Base-by-base conservation (phyloP, 1,140 invertebrate genomes). In the Drosophila biarmipes region DNA sequence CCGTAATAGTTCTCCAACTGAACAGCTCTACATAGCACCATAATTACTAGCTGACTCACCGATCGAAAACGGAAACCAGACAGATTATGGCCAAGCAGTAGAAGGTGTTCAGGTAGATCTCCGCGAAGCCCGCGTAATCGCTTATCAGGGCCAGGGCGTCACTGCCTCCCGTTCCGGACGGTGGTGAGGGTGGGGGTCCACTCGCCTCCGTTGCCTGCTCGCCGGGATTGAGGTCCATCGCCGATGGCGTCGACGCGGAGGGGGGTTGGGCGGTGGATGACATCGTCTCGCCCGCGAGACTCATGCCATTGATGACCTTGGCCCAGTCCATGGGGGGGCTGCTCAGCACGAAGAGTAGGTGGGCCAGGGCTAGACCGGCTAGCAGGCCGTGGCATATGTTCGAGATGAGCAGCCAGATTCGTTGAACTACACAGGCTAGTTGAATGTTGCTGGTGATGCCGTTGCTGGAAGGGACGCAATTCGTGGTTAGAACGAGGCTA, bases 301-400 rank as follows among this genome's bases (percentile, higher is more conserved):
- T 82, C 35, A 90, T 90, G 42, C 85, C 72, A 37, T 85, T 84
- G 40, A 91, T 80, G 42, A 91, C 80, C 78, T 89, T 87, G 61
- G 80, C 72, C 91, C 90, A 92, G 59, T 92, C 91, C 67, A 90
- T 78, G 35, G 90, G 91, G 73, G 78, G 90, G 40, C 78, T 92
- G 52, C 86, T 91, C 54, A 90, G 55, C 53, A 92, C 91, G 53
- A 92, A 91, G 37, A 92, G 74, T 29, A 92, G 72, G 75, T 92
- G 91, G 37, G 91, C 91, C 77, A 92, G 46, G 12, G 91, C 91
- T 80, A 92, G 82, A 58, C 91, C 91, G 62, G 90, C 91, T 77
- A 92, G 69, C 77, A 92, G 73, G 45, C 91, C 91, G 71, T 92
- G 91, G 78, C 91, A 92, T 35, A 92, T 92, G 54, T 91, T 92